A percentile compares a stretch with the other conserved stretches of the same genome.
These are phyloP conservation scores for Rhyzopertha dominica DNA, from an alignment of 1,140 invertebrate genomes.

Conservation along the genomic window DNA sequence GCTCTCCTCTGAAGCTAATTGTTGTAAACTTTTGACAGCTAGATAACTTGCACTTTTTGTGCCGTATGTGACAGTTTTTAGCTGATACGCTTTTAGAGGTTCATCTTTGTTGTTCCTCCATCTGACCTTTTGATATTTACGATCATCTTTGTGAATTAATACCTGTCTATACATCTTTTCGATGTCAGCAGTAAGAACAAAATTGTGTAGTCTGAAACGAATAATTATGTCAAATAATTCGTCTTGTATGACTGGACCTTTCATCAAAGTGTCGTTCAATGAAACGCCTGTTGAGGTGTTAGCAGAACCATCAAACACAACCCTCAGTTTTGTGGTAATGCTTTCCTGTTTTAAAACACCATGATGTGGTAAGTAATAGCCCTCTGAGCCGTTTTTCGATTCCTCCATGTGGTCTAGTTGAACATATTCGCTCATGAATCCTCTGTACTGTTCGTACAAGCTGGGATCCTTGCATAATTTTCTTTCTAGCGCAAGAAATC, in stretches of 20 bases:
- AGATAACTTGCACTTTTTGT: constrained; percentile 5
- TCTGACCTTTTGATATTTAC: constrained; percentile 23
- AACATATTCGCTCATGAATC: too few species aligned
- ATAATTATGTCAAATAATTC: constrained; percentile 37
- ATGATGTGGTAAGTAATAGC: constrained; percentile 34
- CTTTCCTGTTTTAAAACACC: constrained; percentile 34
- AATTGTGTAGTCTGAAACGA: constrained; percentile 36
- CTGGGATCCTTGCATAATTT: too few species aligned
- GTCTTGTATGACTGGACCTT: constrained; percentile 38
- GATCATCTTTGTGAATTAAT: constrained; percentile 20
- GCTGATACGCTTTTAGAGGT: constrained; percentile 26
- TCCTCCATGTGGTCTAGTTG: background rate
- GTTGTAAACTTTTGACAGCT: constrained; percentile 8
- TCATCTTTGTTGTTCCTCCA: constrained; percentile 22
- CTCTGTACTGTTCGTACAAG: too few species aligned
- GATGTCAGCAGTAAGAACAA: constrained; percentile 20
- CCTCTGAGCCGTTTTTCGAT: background rate
- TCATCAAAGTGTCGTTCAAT: constrained; percentile 34
- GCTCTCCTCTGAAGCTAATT: constrained; percentile 2
- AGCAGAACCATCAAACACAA: constrained; percentile 41
- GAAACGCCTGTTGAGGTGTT: constrained; percentile 27
- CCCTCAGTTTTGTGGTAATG: constrained; percentile 33
- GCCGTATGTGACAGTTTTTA: constrained; percentile 3
- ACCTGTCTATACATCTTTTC: constrained; percentile 35
- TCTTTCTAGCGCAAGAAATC: too few species aligned